Evolutionary conservation across 2,113 vertebrate species (phyloP), one percentile per base, ranked within the genome.

Genomic region (Tychaedon coryphoeus): DNA sequence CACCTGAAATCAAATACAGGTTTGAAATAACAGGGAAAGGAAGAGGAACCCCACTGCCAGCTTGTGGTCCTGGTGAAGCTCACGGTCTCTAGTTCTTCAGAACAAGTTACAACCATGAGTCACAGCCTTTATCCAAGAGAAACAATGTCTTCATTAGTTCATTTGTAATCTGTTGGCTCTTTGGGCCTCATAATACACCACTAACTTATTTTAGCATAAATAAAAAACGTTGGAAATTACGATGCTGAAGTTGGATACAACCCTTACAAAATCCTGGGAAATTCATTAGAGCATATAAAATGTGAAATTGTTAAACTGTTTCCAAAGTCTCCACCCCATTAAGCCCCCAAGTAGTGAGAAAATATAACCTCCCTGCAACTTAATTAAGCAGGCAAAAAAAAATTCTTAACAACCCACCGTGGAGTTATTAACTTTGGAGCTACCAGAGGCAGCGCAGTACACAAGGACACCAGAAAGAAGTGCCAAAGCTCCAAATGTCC

Each of bases 1-100:
- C 88, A 96, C 93, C 98, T 98, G 93, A 93, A 98, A 97, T 64
- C 84, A 97, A 97, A 97, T 57, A 97, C 29, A 97, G 64, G 66
- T 43, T 85, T 84, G 48, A 94, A 94, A 67, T 94, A 92, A 97
- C 24, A 64, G 5, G 31, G 70, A 36, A 87, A 14, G 45, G 53
- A 96, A 61, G 57, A 81, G 60, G 23, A 69, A 34, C 5, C 61
- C 81, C 80, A 84, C 4, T 61, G 58, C 50, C 75, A 90, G 66
- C 51, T 80, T 74, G 54, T 22, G 72, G 56, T 86, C 60, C 82
- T 74, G 53, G 31, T 77, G 79, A 86, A 71, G 40, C 56, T 86
- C 86, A 71, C 0, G 13, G 60, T 75, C 25, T 28, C 61, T 75
- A 82, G 56, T 34, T 62, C 70, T 60, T 43, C 81, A 75, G 47